Evolutionary conservation across 2,113 vertebrate species (phyloP), one percentile per base, ranked within the genome.

Genomic region (Ammospiza nelsoni): DNA sequence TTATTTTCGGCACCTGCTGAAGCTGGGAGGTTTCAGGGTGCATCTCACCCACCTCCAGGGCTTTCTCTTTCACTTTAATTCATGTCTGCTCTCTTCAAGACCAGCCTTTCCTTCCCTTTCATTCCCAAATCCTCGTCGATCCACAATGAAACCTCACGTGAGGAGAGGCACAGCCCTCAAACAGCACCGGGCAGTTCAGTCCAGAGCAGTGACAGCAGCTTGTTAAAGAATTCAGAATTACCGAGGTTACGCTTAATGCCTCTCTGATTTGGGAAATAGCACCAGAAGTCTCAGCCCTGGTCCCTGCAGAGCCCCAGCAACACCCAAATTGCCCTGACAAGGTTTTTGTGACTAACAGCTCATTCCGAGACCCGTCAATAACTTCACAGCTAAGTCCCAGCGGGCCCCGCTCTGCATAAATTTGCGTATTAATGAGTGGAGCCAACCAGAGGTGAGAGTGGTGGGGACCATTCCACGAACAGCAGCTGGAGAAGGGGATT

Each of bases 11-110:
- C 46, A 3, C 41, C 11, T 11, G 16, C 49, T 39, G 49, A 93
- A 65, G 46, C 63, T 5, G 33, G 13, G 63, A 80, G 77, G 62
- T 44, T 80, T 62, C 44, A 15, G 1, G 1, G 43, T 9, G 55
- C 72, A 13, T 52, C 49, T 82, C 71, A 28, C 29, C 43, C 74
- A 43, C 41, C 62, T 43, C 68, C 3, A 28, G 54, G 48, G 31
- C 51, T 95, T 95, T 87, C 77, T 69, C 69, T 84, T 87, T 81
- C 52, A 54, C 69, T 96, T 89, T 82, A 29, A 20, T 48, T 81
- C 15, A 0, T 1, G 18, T 27, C 7, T 1, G 2, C 49, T 55
- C 37, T 54, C 59, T 41, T 14, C 80, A 5, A 37, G 28, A 13
- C 31, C 11, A 5, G 23, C 31, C 5, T 35, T 59, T 7, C 67